Percentiles rank a stretch among this genome's conserved stretches.
Conservation (phyloP, 2,797 vertebrate genomes). For the Tapirus indicus region DNA sequence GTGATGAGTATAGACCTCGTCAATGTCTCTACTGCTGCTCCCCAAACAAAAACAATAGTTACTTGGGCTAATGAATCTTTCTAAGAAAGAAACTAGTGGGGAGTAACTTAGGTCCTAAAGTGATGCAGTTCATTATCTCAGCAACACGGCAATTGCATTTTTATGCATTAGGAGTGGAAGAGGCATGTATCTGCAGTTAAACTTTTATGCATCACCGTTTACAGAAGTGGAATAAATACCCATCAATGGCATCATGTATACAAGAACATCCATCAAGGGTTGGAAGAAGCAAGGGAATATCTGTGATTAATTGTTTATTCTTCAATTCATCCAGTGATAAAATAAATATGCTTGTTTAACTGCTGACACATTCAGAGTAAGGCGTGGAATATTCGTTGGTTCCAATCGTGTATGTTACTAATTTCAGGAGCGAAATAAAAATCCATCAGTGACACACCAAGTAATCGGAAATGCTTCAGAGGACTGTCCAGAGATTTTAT, state of each 20-base stretch:
- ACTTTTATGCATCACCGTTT: slow-evolving; percentile 76
- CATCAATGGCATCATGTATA: slow-evolving; percentile 75
- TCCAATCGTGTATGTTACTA: slow-evolving; percentile 68
- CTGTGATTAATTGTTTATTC: slow-evolving; percentile 79
- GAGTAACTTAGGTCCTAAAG: slow-evolving; percentile 49
- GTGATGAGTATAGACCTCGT: background rate
- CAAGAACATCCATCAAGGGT: slow-evolving; percentile 70
- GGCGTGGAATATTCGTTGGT: slow-evolving; percentile 36
- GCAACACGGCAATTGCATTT: slow-evolving; percentile 67
- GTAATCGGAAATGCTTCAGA: slow-evolving; percentile 79
- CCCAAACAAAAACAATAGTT: background rate
- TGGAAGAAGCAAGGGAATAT: slow-evolving; percentile 51
- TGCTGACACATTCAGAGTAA: slow-evolving; percentile 73
- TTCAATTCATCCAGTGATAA: slow-evolving; percentile 66
- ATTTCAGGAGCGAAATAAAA: slow-evolving; percentile 79
- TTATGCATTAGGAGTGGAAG: slow-evolving; percentile 67
- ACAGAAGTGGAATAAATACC: slow-evolving; percentile 74
- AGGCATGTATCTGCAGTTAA: slow-evolving; percentile 63
- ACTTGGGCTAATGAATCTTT: slow-evolving; percentile 37
- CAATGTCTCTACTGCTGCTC: background rate
- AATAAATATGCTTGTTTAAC: slow-evolving; percentile 79
- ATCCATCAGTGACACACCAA: slow-evolving; percentile 78
- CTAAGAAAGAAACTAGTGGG: slow-evolving; percentile 35
- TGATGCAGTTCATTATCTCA: slow-evolving; percentile 63
- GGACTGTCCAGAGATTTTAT: slow-evolving; percentile 70